These are phyloP conservation scores for Psylliodes chrysocephalus DNA, from an alignment of 2,888 invertebrate genomes.

Conservation along the genomic window DNA sequence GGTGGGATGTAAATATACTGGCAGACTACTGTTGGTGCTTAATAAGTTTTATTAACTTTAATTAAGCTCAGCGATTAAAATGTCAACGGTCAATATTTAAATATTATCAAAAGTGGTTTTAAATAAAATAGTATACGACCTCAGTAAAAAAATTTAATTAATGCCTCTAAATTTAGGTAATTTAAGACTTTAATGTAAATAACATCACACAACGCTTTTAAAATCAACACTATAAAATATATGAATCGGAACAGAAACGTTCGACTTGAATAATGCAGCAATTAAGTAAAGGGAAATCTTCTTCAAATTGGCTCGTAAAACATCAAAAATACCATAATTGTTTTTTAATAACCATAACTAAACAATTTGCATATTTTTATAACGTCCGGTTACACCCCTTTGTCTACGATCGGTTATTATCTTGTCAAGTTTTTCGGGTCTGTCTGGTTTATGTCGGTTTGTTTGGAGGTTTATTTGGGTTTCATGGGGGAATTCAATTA, in stretches of 20 bases:
- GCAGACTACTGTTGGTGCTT: no score
- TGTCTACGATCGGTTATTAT: conserved; percentile 47
- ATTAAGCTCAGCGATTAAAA: no score
- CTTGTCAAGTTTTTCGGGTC: conserved; percentile 47
- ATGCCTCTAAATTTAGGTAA: no score
- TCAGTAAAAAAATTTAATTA: no score
- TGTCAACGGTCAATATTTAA: no score
- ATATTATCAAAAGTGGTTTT: no score
- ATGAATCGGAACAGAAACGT: conserved; percentile 51
- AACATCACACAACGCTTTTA: no score
- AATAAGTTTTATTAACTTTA: no score
- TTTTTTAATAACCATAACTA: conserved; percentile 49
- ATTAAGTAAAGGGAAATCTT: conserved; percentile 52
- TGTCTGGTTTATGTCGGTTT: conserved; percentile 44
- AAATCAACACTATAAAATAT: conserved; percentile 53
- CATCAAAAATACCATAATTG: conserved; percentile 44
- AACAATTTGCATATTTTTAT: conserved; percentile 38
- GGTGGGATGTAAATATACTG: no score
- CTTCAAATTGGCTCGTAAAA: conserved; percentile 47
- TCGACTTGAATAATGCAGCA: conserved; percentile 46
- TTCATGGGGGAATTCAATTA: conserved; percentile 53
- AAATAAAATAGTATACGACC: no score
- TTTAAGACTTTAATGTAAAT: no score
- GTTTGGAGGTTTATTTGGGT: conserved; percentile 40
- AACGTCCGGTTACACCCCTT: conserved; percentile 28